These are phyloP conservation scores for Muscicapa adusta DNA, from an alignment of 2,113 vertebrate species.

Conservation along the genomic window DNA sequence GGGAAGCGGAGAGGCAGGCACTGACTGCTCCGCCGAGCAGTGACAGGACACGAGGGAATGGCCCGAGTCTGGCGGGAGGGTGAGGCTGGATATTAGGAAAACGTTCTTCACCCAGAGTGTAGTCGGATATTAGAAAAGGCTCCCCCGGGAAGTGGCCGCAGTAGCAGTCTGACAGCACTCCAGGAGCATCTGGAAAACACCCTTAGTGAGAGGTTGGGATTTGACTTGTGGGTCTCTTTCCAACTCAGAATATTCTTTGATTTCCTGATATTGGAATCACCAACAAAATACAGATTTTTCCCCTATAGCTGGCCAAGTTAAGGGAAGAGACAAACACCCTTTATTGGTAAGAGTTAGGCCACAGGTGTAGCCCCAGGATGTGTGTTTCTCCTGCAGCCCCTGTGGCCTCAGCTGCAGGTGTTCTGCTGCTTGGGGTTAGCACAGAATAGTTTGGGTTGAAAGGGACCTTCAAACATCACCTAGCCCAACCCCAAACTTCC, in stretches of 20 bases:
- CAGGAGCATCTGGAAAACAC: no score
- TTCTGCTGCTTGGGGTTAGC: neutral
- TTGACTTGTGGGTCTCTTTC: neutral
- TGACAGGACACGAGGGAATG: neutral
- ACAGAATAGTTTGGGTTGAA: neutral
- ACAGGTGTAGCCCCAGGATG: fast-evolving
- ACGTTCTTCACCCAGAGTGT: neutral
- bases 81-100: fast-evolving
- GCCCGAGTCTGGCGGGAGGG: neutral
- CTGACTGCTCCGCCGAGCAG: neutral
- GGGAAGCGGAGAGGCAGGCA: neutral
- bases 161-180: neutral
- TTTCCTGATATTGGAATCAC: neutral
- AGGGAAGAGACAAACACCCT: fast-evolving
- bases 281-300: fast-evolving
- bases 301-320: fast-evolving
- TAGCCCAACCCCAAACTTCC: neutral
- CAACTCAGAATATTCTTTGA: neutral
- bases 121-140: neutral
- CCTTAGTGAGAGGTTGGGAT: no score
- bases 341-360: fast-evolving
- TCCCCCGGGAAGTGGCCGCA: neutral
- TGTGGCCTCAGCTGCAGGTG: fast-evolving
- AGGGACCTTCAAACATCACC: neutral
- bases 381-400: fast-evolving